phyloP scores from a whole-genome alignment of 1,140 invertebrate genomes.

The Helicoverpa zea region DNA sequence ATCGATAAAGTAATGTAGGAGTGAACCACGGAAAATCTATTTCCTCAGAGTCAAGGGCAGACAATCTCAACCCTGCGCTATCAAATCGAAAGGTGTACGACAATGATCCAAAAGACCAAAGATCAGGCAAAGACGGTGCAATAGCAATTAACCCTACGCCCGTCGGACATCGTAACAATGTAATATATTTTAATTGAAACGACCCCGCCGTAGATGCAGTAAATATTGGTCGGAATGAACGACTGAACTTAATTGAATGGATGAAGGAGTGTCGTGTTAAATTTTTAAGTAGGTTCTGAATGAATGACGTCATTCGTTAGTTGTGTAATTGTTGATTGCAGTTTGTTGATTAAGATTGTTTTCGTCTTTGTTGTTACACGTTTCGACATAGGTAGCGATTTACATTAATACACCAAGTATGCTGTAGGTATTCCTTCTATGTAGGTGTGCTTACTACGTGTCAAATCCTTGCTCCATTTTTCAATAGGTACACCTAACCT shows the following conservation, averaged over 20 bases:
- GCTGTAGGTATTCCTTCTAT: no score
- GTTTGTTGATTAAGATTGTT: slow-evolving; percentile 20
- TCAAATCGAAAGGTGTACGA: slow-evolving; percentile 66
- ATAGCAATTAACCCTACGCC: slow-evolving; percentile 80
- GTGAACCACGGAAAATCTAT: not conserved
- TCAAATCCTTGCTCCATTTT: not conserved
- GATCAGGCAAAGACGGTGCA: slow-evolving; percentile 73
- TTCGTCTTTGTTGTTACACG: not conserved
- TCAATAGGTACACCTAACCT: no score
- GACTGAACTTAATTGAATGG: slow-evolving; percentile 66
- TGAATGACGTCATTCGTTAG: slow-evolving; percentile 43
- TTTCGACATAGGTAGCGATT: not conserved
- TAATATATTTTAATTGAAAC: slow-evolving; percentile 83
- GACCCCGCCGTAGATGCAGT: slow-evolving; percentile 65
- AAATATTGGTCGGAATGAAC: slow-evolving; percentile 63
- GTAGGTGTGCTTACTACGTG: not conserved
- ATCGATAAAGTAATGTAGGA: no score
- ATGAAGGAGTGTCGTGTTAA: slow-evolving; percentile 53
- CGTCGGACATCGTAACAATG: slow-evolving; percentile 73
- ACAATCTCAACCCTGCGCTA: slow-evolving; percentile 48
- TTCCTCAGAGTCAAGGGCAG: slow-evolving; percentile 6
- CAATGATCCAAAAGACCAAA: slow-evolving; percentile 71
- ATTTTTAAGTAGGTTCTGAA: slow-evolving; percentile 47
- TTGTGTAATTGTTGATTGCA: slow-evolving; percentile 21
- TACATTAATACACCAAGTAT: not conserved